phyloP scores from a whole-genome alignment of 1,140 invertebrate genomes.

The Yoshiicerus persimilis region DNA sequence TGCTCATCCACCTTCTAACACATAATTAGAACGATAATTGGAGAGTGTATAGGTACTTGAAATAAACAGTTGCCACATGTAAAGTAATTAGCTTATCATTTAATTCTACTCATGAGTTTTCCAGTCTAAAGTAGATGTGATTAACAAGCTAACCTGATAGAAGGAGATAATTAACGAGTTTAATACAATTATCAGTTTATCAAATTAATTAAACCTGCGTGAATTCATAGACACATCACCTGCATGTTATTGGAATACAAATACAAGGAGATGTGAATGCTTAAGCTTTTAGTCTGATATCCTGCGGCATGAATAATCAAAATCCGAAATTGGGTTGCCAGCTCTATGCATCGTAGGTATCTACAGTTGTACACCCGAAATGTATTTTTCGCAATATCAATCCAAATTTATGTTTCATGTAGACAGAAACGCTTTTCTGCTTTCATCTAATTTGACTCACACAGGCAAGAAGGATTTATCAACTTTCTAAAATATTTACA shows the following conservation, averaged over 20 bases:
- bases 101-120: background rate
- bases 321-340: background rate
- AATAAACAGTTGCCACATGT: no score
- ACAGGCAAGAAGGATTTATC: background rate
- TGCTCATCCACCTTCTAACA: no score
- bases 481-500: background rate
- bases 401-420: background rate
- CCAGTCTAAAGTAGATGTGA: background rate
- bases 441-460: background rate
- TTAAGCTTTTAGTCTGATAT: background rate
- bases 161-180: background rate
- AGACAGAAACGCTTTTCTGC: background rate
- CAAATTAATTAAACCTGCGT: background rate
- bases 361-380: no score
- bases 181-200: background rate
- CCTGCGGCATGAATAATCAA: background rate
- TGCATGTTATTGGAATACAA: background rate
- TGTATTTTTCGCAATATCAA: background rate
- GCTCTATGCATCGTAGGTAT: background rate
- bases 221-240: background rate
- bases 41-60: no score
- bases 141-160: background rate
- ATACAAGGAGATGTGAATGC: background rate
- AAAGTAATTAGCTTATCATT: no score
- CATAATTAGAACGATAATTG: no score